phyloP scores from a whole-genome alignment of 2,113 vertebrate genomes.

The Cephalophus harveyi region DNA sequence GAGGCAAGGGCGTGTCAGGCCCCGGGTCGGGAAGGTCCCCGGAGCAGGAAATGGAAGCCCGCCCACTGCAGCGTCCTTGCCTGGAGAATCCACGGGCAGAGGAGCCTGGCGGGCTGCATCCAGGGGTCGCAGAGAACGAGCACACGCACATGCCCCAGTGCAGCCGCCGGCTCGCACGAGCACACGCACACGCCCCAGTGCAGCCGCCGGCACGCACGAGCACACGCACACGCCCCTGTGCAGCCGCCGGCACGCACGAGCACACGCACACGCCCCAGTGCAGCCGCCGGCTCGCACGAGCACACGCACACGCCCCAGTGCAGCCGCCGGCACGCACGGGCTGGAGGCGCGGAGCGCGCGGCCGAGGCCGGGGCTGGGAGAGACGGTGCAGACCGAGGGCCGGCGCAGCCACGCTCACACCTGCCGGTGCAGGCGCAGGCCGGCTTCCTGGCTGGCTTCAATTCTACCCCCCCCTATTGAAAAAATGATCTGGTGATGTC shows the following conservation, averaged over 20 bases:
- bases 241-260: too few species aligned
- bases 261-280: too few species aligned
- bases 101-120: not conserved
- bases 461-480: fast-evolving
- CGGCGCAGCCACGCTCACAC: fast-evolving
- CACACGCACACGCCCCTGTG: too few species aligned
- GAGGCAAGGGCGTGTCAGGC: not conserved
- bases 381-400: too few species aligned
- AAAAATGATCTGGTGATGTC: not conserved
- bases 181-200: too few species aligned
- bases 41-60: not conserved
- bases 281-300: too few species aligned
- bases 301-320: too few species aligned
- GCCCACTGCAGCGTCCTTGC: fast-evolving
- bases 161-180: too few species aligned
- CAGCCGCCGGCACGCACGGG: too few species aligned
- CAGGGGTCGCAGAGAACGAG: not conserved
- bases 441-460: not conserved
- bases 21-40: not conserved
- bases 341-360: too few species aligned
- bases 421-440: fast-evolving
- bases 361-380: fast-evolving
- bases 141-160: fast-evolving
- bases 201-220: too few species aligned
- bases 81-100: not conserved